Base-by-base conservation (phyloP, 2,888 invertebrate species). In the Campoplex capitator region DNA sequence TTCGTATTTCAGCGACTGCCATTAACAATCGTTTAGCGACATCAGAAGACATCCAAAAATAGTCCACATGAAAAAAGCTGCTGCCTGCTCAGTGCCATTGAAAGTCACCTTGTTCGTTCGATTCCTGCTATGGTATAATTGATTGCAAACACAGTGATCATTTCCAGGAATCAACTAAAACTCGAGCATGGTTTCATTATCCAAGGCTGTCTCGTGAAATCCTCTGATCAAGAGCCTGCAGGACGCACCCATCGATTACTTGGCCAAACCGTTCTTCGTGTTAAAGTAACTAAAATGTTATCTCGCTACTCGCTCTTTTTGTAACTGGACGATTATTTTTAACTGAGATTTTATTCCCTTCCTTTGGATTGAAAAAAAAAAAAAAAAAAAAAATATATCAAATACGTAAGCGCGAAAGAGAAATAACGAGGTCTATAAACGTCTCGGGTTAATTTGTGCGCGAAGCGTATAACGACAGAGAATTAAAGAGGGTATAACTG, bases 401-500 rank as follows among this genome's bases (percentile, higher is more conserved):
- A 42, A 45, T 65, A 65, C 65, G 38, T 42, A 56, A 18, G 42
- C 38, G 71, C 54, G 28, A n/a, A 48, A 48, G 38, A 77, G 77
- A 73, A 76, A 70, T 75, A 75, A 54, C 70, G 68, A 75, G 48
- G 83, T 83, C 74, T 75, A 86, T 79, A 83, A 86, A 75, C 51
- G 75, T 83, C 83, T 68, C 67, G 56, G 65, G 68, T 45, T 78
- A 86, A 79, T 79, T 86, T 70, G 70, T 67, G 78, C 75, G 75
- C 54, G 70, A 83, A 79, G 74, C 74, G 75, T 78, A 70, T 68
- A 85, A 75, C 74, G 79, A 38, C 58, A 28, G 48, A 70, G 79
- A 84, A 80, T 85, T 83, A 83, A 82, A 83, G 85, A 74, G 56
- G 78, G 83, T 78, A 70, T 67, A 75, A 70, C 58, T 79, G 77